Evolutionary conservation across 2,888 invertebrate genomes (phyloP), one percentile per base, ranked within the genome.

Genomic region (Camptogramma bilineatum): DNA sequence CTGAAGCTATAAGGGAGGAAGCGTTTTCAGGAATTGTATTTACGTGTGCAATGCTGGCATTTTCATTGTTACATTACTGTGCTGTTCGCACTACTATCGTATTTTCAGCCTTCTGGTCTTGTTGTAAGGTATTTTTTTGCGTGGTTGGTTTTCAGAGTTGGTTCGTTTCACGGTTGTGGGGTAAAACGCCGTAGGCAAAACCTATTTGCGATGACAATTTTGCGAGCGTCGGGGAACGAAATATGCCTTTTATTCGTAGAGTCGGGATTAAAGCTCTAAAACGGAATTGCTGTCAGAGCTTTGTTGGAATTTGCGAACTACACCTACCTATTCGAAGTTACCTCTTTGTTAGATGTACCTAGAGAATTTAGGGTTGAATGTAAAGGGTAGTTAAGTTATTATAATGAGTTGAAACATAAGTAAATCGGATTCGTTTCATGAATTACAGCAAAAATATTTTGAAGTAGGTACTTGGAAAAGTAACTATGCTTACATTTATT

Each of bases 171-270:
- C 59, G 67, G 39, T 68, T 76, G 72, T 52, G 69, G 21, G 53
- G 63, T 70, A 69, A 64, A 75, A 71, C 68, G 91, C 93, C 86
- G 68, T 69, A 72, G 91, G 93, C 90, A 73, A 91, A 91, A 92
- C 90, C 93, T 92, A 93, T 93, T 93, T 92, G 91, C 89, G 91
- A 91, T 92, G 93, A 93, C 93, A 92, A 93, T 93, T 93, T 92
- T 84, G 90, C 87, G 86, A 90, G 88, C 88, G 87, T 85, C 86
- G 88, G 86, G 82, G 90, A 88, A 90, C 91, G 91, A 91, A 93
- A 92, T 92, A 92, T 93, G 92, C 91, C 92, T 92, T 93, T 93
- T 93, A 93, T 93, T 88, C 91, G 88, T 82, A 87, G 87, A 87
- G 87, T 82, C 86, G 87, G 92, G 88, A 93, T 92, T 92, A 92